These are phyloP conservation scores for Toxotes chatareus DNA, from an alignment of 2,113 vertebrate species.

Conservation along the genomic window DNA sequence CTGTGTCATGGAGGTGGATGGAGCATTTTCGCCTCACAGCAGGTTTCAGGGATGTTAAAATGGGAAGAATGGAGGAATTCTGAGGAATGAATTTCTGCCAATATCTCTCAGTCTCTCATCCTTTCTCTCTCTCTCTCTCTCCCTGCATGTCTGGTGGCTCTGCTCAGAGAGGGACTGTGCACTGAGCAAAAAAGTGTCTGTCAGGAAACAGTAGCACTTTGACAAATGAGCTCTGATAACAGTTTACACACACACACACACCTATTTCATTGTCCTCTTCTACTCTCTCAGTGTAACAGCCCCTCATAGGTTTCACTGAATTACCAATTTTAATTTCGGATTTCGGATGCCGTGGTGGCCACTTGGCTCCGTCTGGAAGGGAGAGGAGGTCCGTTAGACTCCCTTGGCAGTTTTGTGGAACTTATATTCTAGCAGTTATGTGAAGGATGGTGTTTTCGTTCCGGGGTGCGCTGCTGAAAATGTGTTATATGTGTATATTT, in stretches of 20 bases:
- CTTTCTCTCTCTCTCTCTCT: background rate
- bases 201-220: slow-evolving; percentile 61
- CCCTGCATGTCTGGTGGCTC: background rate
- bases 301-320: background rate
- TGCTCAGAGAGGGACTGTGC: slow-evolving; percentile 27
- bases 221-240: slow-evolving; percentile 67
- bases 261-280: background rate
- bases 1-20: slow-evolving; percentile 48
- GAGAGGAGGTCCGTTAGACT: too few species aligned
- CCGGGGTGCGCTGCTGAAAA: too few species aligned
- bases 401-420: too few species aligned
- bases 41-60: background rate
- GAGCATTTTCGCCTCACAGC: slow-evolving; percentile 4
- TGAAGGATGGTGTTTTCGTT: too few species aligned
- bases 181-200: background rate
- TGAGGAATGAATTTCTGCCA: slow-evolving; percentile 25
- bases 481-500: too few species aligned
- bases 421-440: too few species aligned
- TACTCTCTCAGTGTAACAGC: background rate
- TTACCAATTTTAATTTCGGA: too few species aligned
- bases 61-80: background rate
- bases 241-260: slow-evolving; percentile 15
- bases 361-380: too few species aligned
- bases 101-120: background rate
- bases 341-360: too few species aligned